Percentiles rank a stretch among this genome's conserved stretches.
phyloP scores from a whole-genome alignment of 2,888 invertebrate species.

The Teleogryllus oceanicus region DNA sequence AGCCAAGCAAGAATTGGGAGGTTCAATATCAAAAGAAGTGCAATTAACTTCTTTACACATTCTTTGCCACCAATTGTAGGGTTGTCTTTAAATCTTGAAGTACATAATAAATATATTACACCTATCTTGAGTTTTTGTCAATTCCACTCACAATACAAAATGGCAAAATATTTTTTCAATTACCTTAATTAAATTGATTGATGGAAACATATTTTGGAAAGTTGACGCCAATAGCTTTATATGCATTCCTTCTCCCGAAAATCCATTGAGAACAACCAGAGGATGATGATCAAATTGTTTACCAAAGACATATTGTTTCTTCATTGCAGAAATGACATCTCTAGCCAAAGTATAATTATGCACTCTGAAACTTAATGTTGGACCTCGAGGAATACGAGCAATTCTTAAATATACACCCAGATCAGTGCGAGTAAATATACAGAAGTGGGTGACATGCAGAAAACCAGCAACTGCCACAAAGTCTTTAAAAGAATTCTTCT shows the following conservation, averaged over 20 bases:
- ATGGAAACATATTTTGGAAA: constrained; percentile 98
- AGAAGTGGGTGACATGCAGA: constrained; percentile 89
- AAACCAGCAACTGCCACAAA: constrained; percentile 87
- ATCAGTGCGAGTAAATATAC: constrained; percentile 83
- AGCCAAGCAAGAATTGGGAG: too few relatives aligned
- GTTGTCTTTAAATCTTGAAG: not conserved
- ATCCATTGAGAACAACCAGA: constrained; percentile 84
- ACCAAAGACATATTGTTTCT: constrained; percentile 78
- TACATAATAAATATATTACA: not conserved
- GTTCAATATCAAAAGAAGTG: too few relatives aligned
- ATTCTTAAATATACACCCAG: constrained; percentile 82
- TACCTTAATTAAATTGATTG: constrained; percentile 88
- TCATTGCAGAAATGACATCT: constrained; percentile 82
- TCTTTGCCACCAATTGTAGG: too few relatives aligned
- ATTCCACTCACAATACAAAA: constrained; percentile 23
- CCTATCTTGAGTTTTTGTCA: not conserved
- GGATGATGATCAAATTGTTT: constrained; percentile 85
- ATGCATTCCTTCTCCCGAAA: constrained; percentile 84
- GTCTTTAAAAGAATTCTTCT: constrained; percentile 92
- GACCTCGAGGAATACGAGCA: constrained; percentile 82
- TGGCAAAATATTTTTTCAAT: constrained; percentile 41
- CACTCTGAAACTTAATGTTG: constrained; percentile 86
- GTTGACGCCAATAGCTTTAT: constrained; percentile 89
- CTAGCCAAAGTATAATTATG: constrained; percentile 74
- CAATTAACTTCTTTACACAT: too few relatives aligned